phyloP scores from a whole-genome alignment of 1,140 invertebrate species.

The Acromyrmex heyeri region DNA sequence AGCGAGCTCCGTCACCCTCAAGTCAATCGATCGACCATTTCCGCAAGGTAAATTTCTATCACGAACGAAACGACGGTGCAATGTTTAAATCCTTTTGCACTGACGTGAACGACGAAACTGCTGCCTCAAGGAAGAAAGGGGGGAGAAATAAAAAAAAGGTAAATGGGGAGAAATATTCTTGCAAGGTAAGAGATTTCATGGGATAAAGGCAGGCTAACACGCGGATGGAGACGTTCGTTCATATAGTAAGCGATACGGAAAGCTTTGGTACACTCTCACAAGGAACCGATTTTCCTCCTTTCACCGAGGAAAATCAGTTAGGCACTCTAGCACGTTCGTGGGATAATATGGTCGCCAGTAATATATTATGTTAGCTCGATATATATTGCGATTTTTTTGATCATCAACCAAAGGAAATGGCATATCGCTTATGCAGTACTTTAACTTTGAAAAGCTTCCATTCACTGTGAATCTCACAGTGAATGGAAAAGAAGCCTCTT shows the following conservation, averaged over 20 bases:
- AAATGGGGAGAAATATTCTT: conserved; percentile 60
- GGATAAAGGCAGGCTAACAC: conserved; percentile 47
- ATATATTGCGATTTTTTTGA: not conserved
- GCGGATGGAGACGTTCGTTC: conserved; percentile 44
- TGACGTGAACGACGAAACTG: conserved; percentile 47
- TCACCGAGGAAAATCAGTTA: conserved; percentile 40
- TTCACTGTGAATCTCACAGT: not conserved
- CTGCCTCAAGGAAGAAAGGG: not conserved
- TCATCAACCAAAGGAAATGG: not conserved
- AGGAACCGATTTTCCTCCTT: conserved; percentile 48
- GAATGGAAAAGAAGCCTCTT: not conserved
- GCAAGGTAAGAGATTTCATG: conserved; percentile 60
- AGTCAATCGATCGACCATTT: conserved; percentile 64
- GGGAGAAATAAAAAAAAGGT: conserved; percentile 5
- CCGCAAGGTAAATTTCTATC: conserved; percentile 64
- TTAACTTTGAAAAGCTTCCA: not conserved
- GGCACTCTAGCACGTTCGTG: conserved; percentile 24
- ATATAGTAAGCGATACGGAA: conserved; percentile 48
- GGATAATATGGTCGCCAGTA: conserved; percentile 12
- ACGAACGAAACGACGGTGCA: conserved; percentile 30
- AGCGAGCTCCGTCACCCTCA: conserved; percentile 49
- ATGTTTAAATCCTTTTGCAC: conserved; percentile 62
- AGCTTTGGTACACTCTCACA: conserved; percentile 11
- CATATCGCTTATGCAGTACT: not conserved
- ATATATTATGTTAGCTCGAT: conserved; percentile 45